These are phyloP conservation scores for Eristalis tenax DNA, from an alignment of 2,888 invertebrate genomes.

Conservation along the genomic window DNA sequence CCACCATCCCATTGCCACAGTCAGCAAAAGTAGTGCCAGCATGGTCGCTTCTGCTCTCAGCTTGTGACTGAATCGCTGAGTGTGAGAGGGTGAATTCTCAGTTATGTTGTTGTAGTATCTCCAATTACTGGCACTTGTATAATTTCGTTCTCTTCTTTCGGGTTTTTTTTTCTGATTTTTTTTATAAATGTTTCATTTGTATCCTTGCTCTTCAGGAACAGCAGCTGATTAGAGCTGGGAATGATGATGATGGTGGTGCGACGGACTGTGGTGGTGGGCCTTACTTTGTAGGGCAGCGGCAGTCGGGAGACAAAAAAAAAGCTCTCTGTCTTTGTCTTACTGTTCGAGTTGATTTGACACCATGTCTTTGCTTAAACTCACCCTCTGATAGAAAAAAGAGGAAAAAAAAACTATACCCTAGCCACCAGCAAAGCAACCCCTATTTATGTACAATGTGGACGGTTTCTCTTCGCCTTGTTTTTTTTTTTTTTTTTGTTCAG, in stretches of 20 bases:
- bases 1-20: constrained; percentile 22
- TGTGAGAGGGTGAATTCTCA: constrained; percentile 8
- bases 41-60: constrained; percentile 14
- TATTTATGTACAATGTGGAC: constrained; percentile 71
- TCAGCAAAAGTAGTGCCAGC: constrained; percentile 31
- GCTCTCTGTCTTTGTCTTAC: constrained; percentile 72
- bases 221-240: constrained; percentile 19
- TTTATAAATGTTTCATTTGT: constrained; percentile 71
- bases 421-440: constrained; percentile 60
- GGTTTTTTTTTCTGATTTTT: constrained; percentile 44
- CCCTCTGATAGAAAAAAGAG: constrained; percentile 46
- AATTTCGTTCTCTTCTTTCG: constrained; percentile 70
- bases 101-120: constrained; percentile 70
- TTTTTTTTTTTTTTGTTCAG: constrained; percentile 34
- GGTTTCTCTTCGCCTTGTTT: constrained; percentile 3
- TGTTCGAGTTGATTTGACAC: constrained; percentile 72
- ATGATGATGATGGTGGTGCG: constrained; percentile 25
- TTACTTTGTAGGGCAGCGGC: constrained; percentile 58
- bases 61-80: background rate
- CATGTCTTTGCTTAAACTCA: constrained; percentile 71
- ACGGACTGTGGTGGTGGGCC: constrained; percentile 35
- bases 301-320: constrained; percentile 41
- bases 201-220: constrained; percentile 66
- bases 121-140: constrained; percentile 73
- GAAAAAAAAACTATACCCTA: constrained; percentile 48